Percentiles rank a stretch among this genome's conserved stretches.
phyloP scores from a whole-genome alignment of 1,140 invertebrate species.

The Drosophila suzukii region DNA sequence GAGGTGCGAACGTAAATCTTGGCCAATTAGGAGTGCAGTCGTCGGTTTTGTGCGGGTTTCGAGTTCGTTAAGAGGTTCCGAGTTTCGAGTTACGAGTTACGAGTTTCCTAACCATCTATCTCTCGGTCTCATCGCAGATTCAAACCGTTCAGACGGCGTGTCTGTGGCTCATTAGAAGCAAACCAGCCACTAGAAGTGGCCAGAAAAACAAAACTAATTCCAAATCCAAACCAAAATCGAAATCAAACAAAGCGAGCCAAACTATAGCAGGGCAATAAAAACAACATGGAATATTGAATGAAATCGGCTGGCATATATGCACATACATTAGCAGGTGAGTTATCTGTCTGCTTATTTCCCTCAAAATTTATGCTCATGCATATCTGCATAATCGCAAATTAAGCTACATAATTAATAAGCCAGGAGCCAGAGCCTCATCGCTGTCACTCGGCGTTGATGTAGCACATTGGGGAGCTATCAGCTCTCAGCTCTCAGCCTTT shows the following conservation, averaged over 20 bases:
- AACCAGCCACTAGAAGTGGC: constrained; percentile 20
- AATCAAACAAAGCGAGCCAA: constrained; percentile 36
- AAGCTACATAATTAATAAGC: constrained; percentile 81
- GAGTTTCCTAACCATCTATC: constrained; percentile 24
- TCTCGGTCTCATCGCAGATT: constrained; percentile 41
- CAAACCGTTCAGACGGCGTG: constrained; percentile 59
- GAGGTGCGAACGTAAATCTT: constrained; percentile 61
- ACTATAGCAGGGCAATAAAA: constrained; percentile 44
- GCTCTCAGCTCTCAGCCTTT: constrained; percentile 5
- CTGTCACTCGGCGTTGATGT: constrained; percentile 72
- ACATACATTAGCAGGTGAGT: constrained; percentile 78
- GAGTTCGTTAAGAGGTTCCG: constrained; percentile 51
- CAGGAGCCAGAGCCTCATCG: constrained; percentile 41
- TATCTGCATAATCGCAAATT: constrained; percentile 82
- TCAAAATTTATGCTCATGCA: constrained; percentile 74
- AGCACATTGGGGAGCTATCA: constrained; percentile 68
- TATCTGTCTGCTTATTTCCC: constrained; percentile 62
- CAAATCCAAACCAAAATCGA: constrained; percentile 25
- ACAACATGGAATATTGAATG: constrained; percentile 77
- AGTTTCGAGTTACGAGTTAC: constrained; percentile 48
- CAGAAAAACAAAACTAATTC: constrained; percentile 20
- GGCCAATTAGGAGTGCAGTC: constrained; percentile 51
- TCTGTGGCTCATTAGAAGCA: constrained; percentile 43
- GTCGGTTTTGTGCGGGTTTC: constrained; percentile 38
- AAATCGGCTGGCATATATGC: constrained; percentile 65